Evolutionary conservation across 2,888 invertebrate genomes (phyloP).

Genomic region (Lasioglossum marginatum): DNA sequence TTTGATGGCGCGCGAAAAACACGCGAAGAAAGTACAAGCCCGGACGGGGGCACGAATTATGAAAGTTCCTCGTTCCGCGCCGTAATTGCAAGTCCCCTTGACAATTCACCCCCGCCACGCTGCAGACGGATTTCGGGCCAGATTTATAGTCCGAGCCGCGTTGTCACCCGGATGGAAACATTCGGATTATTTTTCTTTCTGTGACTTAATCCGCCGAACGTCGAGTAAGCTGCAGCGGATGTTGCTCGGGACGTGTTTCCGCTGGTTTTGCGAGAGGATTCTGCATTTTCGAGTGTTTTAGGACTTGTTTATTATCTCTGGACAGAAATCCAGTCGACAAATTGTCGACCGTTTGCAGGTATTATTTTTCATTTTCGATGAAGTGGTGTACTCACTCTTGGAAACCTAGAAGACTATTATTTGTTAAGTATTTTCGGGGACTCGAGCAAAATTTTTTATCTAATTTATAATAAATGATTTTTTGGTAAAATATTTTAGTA

Average conservation of each 20-base stretch:
- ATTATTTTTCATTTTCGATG: not conserved
- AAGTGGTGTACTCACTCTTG: not conserved
- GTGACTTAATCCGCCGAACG: not conserved
- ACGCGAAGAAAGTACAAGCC: constrained; percentile 41
- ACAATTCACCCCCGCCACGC: constrained; percentile 29
- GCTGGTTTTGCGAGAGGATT: not conserved
- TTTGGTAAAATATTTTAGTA: not conserved
- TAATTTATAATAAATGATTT: not conserved
- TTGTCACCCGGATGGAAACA: constrained; percentile 4
- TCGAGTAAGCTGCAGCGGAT: not conserved
- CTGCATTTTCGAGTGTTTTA: not conserved
- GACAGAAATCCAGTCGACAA: not conserved
- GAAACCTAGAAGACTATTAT: not conserved
- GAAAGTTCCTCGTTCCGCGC: constrained; percentile 43
- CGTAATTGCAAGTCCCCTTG: constrained; percentile 29
- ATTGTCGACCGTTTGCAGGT: not conserved
- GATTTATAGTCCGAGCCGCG: constrained; percentile 25
- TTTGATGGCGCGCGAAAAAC: constrained; percentile 52
- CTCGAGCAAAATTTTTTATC: not conserved
- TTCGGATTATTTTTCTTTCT: constrained; percentile 3
- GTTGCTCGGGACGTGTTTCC: not conserved
- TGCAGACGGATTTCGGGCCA: constrained; percentile 15
- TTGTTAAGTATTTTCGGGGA: not conserved
- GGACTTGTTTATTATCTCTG: not conserved
- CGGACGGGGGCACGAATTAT: constrained; percentile 21